Percentiles rank a stretch among this genome's conserved stretches.
These are phyloP conservation scores for Seira ritae DNA, from an alignment of 2,888 invertebrate species.

Conservation along the genomic window DNA sequence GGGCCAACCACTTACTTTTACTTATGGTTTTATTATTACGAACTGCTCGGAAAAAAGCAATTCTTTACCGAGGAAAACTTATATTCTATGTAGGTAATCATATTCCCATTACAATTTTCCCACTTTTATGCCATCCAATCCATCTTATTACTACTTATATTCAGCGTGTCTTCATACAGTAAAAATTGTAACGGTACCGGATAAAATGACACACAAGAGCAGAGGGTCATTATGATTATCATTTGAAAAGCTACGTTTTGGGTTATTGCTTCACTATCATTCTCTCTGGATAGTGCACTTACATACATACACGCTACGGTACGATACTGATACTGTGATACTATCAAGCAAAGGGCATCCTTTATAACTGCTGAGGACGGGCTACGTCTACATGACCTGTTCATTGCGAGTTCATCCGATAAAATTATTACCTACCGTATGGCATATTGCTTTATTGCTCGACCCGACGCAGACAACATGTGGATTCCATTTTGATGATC, in stretches of 20 bases:
- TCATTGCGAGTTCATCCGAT: not conserved
- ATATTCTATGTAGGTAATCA: not conserved
- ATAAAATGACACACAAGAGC: not conserved
- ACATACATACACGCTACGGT: too few species aligned
- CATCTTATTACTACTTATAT: constrained; percentile 11
- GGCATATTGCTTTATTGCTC: constrained; percentile 5
- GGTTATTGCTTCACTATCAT: constrained; percentile 11
- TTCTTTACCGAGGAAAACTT: constrained; percentile 13
- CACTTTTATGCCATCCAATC: not conserved
- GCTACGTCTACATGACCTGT: not conserved
- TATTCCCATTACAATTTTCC: constrained; percentile 19
- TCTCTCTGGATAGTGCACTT: too few species aligned
- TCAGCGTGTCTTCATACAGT: not conserved
- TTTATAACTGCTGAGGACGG: not conserved
- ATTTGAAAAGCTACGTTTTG: not conserved
- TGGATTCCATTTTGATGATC: constrained; percentile 27
- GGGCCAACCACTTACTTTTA: constrained; percentile 59
- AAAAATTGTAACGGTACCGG: constrained; percentile 13
- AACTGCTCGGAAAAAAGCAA: constrained; percentile 22
- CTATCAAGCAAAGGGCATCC: not conserved
- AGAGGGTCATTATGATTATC: constrained; percentile 8
- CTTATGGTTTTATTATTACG: constrained; percentile 47
- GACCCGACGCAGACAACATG: not conserved
- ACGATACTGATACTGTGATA: constrained; percentile 4
- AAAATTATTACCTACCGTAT: constrained; percentile 19